Evolutionary conservation across 1,140 invertebrate species (phyloP).

Genomic region (Onthophagus taurus): DNA sequence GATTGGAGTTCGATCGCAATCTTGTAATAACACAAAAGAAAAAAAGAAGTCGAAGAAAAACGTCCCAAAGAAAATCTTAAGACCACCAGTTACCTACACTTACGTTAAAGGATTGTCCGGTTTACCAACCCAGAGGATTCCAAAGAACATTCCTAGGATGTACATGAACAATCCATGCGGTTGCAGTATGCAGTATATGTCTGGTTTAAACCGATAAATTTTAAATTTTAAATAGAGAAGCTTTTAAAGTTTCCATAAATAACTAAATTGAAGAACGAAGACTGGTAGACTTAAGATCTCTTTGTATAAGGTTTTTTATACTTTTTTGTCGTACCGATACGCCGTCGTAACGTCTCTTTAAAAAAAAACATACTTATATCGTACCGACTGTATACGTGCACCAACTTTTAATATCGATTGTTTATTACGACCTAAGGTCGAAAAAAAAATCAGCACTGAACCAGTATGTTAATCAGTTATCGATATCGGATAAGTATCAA

Average conservation of each 20-base stretch:
- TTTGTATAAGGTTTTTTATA: too few relatives aligned
- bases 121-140: slow-evolving; percentile 66
- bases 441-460: not conserved
- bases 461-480: too few relatives aligned
- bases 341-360: too few relatives aligned
- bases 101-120: slow-evolving; percentile 70
- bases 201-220: slow-evolving; percentile 35
- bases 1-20: slow-evolving; percentile 50
- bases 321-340: too few relatives aligned
- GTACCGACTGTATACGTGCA: too few relatives aligned
- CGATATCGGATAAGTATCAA: too few relatives aligned
- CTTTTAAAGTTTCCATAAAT: not conserved
- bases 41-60: slow-evolving; percentile 45
- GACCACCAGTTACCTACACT: slow-evolving; percentile 64
- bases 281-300: too few relatives aligned
- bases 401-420: too few relatives aligned
- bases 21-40: slow-evolving; percentile 46
- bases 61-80: slow-evolving; percentile 55
- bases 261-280: too few relatives aligned
- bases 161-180: slow-evolving; percentile 29
- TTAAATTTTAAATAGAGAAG: too few relatives aligned
- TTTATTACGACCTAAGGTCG: not conserved
- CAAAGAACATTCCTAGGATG: slow-evolving; percentile 41
- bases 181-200: slow-evolving; percentile 33
- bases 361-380: too few relatives aligned